These are phyloP conservation scores for Acropora yongei DNA, from an alignment of 64 coral and sea anemone genomes.

Conservation along the genomic window DNA sequence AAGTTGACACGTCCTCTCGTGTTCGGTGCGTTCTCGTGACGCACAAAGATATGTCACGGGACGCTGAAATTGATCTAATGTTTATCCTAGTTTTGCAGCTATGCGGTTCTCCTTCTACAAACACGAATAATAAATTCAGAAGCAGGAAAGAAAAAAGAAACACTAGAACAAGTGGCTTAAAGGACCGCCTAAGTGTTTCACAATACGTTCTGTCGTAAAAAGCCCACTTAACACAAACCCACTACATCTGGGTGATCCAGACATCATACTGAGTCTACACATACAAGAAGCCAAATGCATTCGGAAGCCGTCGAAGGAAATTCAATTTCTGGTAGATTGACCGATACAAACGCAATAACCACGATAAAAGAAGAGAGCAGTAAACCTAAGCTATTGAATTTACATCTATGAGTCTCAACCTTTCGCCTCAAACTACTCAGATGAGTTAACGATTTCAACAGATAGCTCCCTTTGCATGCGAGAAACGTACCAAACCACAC, in stretches of 20 bases:
- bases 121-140: slow-evolving; percentile 24
- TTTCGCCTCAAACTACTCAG: too few species aligned
- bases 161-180: not conserved
- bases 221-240: not conserved
- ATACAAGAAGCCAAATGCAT: too few species aligned
- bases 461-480: too few species aligned
- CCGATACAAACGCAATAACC: too few species aligned
- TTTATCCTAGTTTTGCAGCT: slow-evolving; percentile 46
- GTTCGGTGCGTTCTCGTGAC: slow-evolving; percentile 4
- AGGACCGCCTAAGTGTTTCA: not conserved
- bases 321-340: too few species aligned
- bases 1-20: not conserved
- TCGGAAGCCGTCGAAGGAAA: too few species aligned
- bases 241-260: not conserved
- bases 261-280: not conserved
- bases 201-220: not conserved
- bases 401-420: too few species aligned
- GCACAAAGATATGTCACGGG: not conserved
- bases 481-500: too few species aligned
- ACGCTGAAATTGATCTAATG: not conserved
- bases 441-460: too few species aligned
- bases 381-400: too few species aligned
- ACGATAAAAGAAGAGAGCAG: too few species aligned
- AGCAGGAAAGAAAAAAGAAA: not conserved
- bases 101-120: slow-evolving; percentile 37